A percentile compares a stretch with the other conserved stretches of the same genome.
phyloP scores from a whole-genome alignment of 2,797 vertebrate genomes.

The Hybognathus amarus region DNA sequence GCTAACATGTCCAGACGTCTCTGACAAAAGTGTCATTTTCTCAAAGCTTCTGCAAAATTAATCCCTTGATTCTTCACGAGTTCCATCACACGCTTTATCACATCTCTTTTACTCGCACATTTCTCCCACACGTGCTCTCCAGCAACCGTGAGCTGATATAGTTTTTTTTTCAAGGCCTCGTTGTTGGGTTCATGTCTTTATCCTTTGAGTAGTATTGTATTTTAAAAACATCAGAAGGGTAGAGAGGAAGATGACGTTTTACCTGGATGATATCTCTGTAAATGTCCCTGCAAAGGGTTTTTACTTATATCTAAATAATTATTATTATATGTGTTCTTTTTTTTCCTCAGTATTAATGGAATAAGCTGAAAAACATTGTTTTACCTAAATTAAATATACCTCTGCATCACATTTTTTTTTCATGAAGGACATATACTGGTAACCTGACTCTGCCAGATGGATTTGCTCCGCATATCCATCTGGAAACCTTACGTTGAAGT shows the following conservation, averaged over 20 bases:
- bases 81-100: background rate
- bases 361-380: too few relatives aligned
- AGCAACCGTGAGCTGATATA: conserved; percentile 62
- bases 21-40: background rate
- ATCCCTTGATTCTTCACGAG: background rate
- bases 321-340: too few relatives aligned
- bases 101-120: background rate
- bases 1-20: background rate
- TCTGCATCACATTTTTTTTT: background rate
- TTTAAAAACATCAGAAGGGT: conserved; percentile 52
- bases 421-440: background rate
- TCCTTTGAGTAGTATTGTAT: conserved; percentile 58
- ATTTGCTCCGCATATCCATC: too few relatives aligned
- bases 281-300: conserved; percentile 51
- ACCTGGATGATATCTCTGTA: conserved; percentile 65
- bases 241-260: conserved; percentile 69
- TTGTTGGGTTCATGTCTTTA: conserved; percentile 36
- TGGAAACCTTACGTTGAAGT: too few relatives aligned
- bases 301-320: background rate
- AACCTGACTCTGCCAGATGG: too few relatives aligned
- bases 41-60: too few relatives aligned
- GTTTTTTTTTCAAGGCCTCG: conserved; percentile 60
- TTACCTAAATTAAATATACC: background rate
- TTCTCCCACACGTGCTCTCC: conserved; percentile 28
- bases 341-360: too few relatives aligned